Base-by-base conservation (phyloP, 2,888 invertebrate genomes). In the Harmothoe impar region DNA sequence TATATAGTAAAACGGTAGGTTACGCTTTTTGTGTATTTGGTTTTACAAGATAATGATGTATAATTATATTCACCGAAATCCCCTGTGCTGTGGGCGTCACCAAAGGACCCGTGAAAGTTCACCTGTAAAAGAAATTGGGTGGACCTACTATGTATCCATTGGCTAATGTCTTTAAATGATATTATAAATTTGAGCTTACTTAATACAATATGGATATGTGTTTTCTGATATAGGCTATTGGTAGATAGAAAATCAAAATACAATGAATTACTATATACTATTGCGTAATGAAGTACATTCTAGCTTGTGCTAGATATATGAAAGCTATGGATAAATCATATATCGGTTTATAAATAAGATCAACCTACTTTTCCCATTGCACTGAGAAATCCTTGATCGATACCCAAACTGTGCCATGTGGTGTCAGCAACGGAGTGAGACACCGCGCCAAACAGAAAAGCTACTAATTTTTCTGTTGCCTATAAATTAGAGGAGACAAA, bases 351-450 rank as follows among this genome's bases (percentile, higher is more conserved):
- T 10, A 7, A 43, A 3, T 43, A 43, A 43, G 10, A 43, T 43
- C 43, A 43, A 43, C 43, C 20, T 90, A 95, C 95, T 91, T 93
- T 93, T 7, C 93, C 95, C 95, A 95, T 95, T 23, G 95, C 93
- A 29, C 92, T 91, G 7, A 95, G 92, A 89, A 95, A 95, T 17
- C 95, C 95, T 91, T 95, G 94, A 7, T 93, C 91, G 33, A 95
- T 94, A 15, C 95, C 95, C 23, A 95, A 93, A 91, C 94, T 94
- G 92, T 95, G 95, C 95, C 95, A 95, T 29, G 94, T 92, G 33
- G 95, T 93, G 90, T 95, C 95, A 25, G 95, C 94, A n/a, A 95
- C 94, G 91, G 95, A 95, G 91, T 95, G 95, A 0, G 94, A 94
- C n/a, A 94, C 93, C 31, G 94, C 91, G 15, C 94, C 95, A 91